These are phyloP conservation scores for Clinocottus analis DNA, from an alignment of 2,113 vertebrate species.

Conservation along the genomic window DNA sequence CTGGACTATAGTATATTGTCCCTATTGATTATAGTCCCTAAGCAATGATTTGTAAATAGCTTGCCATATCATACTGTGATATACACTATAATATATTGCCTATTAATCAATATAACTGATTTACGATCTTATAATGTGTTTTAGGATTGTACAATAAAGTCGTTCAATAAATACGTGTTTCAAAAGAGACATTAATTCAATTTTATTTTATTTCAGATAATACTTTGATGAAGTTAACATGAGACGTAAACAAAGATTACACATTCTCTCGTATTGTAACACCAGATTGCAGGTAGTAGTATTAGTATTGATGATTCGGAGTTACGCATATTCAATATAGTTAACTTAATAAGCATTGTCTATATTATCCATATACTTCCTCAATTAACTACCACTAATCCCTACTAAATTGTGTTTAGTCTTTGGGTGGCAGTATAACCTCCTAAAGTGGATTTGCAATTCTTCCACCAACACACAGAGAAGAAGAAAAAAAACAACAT, in stretches of 20 bases:
- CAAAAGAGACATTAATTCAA: neutral
- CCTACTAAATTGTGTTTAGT: neutral
- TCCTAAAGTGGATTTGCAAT: neutral
- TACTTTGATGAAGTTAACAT: neutral
- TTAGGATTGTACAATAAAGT: neutral
- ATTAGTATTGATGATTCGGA: neutral
- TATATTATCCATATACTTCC: neutral
- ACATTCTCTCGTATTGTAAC: neutral
- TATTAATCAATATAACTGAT: neutral
- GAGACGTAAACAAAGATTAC: neutral
- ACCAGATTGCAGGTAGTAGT: neutral
- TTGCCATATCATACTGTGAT: neutral
- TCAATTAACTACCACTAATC: neutral
- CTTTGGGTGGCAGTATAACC: slow-evolving; percentile 36
- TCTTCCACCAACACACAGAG: neutral
- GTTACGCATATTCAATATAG: neutral
- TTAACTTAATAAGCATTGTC: too few species aligned
- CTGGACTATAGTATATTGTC: neutral
- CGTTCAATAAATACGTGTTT: neutral
- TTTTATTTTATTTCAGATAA: neutral
- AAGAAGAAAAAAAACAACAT: slow-evolving; percentile 83
- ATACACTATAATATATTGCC: neutral
- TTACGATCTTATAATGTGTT: neutral
- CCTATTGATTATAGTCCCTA: too few species aligned
- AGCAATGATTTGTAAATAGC: neutral